Conservation (phyloP, 1,140 invertebrate species). For the Aricia agestis region DNA sequence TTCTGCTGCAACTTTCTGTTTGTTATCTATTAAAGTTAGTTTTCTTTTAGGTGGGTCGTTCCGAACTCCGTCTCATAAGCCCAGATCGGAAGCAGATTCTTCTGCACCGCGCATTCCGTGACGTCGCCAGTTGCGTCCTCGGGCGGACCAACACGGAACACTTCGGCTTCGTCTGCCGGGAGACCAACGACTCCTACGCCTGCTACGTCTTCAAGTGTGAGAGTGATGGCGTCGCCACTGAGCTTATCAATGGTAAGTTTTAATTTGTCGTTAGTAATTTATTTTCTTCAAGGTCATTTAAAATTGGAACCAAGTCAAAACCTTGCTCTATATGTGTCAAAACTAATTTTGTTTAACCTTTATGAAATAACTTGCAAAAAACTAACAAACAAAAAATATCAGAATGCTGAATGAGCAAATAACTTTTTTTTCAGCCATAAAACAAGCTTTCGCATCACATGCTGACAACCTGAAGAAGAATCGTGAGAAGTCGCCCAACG, state of each 20-base stretch:
- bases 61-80: constrained; percentile 92
- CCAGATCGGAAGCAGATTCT: constrained; percentile 93
- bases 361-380: too few relatives aligned
- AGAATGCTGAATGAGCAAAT: too few relatives aligned
- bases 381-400: too few relatives aligned
- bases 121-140: constrained; percentile 92
- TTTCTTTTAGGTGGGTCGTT: constrained; percentile 83
- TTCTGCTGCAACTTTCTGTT: not conserved
- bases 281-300: too few relatives aligned
- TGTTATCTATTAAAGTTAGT: not conserved
- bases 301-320: too few relatives aligned
- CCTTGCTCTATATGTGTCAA: too few relatives aligned
- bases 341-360: too few relatives aligned
- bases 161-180: constrained; percentile 94
- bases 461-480: constrained; percentile 77
- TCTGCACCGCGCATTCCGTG: constrained; percentile 89
- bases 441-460: constrained; percentile 86
- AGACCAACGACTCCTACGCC: constrained; percentile 83
- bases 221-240: constrained; percentile 86
- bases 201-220: constrained; percentile 95
- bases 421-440: constrained; percentile 89
- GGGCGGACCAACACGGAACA: constrained; percentile 88
- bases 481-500: constrained; percentile 74
- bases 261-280: not conserved
- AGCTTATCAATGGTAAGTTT: constrained; percentile 83